Base-by-base conservation (phyloP, 2,113 vertebrate genomes). In the Climacteris rufus region DNA sequence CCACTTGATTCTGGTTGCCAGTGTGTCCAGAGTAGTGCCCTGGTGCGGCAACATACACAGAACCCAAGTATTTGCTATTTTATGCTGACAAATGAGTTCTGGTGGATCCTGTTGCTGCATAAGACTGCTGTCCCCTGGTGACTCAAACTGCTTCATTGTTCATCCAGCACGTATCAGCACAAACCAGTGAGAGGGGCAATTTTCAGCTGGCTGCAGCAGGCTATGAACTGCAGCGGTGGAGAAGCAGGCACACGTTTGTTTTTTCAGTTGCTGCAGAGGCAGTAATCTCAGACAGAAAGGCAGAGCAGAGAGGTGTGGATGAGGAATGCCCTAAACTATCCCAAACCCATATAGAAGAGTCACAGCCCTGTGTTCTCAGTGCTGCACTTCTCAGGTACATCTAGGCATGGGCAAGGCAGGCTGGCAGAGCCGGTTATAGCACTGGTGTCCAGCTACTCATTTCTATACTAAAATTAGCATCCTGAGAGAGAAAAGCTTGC, bases 1-100 rank as follows among this genome's bases (percentile, higher is more conserved):
- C 28, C 57, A 14, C 35, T 37, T 59, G 47, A 72, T 53, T 86
- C n/a, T 22, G 47, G 20, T 47, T 72, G 49, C 44, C 42, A 49
- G 2, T 40, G 33, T 20, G 53, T 80, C 21, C 65, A 18, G n/a
- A 52, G 30, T 33, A 50, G 45, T 30, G 30, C 54, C 49, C 37
- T 64, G 66, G 7, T 80, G 16, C 65, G 63, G 35, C 54, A n/a
- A 22, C 0, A 0, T 31, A 19, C 0, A 1, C 33, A 72, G 37
- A 79, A n/a, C 4, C 24, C 50, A 25, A n/a, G 22, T 50, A 42
- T 59, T 85, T 92, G 18, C n/a, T 83, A 3, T 68, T 68, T 91
- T 76, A 27, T 63, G 28, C 39, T 63, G 47, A n/a, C 22, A 49
- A 14, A 68, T 71, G 72, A 25, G 11, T 87, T 83, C 71, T 79